phyloP scores from a whole-genome alignment of 2,113 vertebrate species.

The Canis aureus region DNA sequence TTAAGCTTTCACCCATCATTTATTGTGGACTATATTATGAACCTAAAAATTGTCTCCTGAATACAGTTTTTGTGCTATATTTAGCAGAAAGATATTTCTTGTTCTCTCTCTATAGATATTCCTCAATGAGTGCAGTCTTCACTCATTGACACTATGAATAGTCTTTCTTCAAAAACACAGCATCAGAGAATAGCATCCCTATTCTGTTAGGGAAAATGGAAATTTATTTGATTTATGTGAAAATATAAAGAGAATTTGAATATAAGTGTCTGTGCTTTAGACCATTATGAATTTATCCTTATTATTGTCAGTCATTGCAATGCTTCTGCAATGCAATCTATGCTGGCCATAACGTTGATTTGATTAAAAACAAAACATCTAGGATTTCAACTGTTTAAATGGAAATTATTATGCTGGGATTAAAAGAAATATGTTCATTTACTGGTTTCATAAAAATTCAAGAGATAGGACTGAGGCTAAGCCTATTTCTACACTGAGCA shows the following conservation, averaged over 20 bases:
- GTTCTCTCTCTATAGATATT: neutral
- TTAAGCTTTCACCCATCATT: neutral
- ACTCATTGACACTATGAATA: constrained; percentile 1
- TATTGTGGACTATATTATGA: neutral
- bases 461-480: neutral
- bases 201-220: constrained; percentile 48
- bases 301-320: constrained; percentile 1
- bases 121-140: constrained; percentile 30
- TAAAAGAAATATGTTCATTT: neutral
- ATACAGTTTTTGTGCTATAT: constrained; percentile 58
- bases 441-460: neutral
- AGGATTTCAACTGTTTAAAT: neutral
- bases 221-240: constrained; percentile 60
- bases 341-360: neutral
- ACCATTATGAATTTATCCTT: neutral
- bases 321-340: constrained; percentile 12
- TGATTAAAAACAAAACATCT: constrained; percentile 12
- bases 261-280: constrained; percentile 34
- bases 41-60: constrained; percentile 40
- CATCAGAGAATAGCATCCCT: constrained; percentile 23
- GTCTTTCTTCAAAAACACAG: constrained; percentile 58
- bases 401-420: neutral
- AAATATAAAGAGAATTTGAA: constrained; percentile 35
- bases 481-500: neutral
- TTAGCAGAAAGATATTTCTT: constrained; percentile 67